Percentiles rank a stretch among this genome's conserved stretches.
Evolutionary conservation across 2,797 vertebrate species (phyloP).

Genomic region (Sciurus vulgaris): DNA sequence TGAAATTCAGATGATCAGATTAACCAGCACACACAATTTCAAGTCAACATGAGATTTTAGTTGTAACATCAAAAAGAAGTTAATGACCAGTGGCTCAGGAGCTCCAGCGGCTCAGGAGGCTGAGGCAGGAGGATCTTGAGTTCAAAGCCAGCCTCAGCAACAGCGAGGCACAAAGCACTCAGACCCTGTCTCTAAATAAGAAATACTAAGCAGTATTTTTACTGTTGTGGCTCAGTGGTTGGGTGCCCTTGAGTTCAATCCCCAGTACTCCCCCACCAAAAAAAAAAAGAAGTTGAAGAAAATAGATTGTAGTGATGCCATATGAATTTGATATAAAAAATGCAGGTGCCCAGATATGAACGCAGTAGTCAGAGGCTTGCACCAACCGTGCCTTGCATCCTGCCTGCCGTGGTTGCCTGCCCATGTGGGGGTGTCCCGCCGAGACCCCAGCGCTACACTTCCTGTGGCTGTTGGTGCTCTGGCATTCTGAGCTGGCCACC

Average conservation of each 20-base stretch:
- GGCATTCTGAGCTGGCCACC: not conserved
- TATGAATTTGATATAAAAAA: not conserved
- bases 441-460: accelerated
- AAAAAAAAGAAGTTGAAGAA: not conserved
- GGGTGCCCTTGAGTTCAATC: too few species aligned
- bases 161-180: too few species aligned
- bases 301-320: not conserved
- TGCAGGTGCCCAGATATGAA: not conserved
- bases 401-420: accelerated
- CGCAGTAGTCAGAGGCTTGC: accelerated
- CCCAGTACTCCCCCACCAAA: too few species aligned
- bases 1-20: not conserved
- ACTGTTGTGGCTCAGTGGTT: too few species aligned
- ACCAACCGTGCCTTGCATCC: accelerated
- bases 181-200: too few species aligned
- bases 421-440: accelerated
- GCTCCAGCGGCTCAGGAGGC: too few species aligned
- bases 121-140: too few species aligned
- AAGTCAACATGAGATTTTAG: not conserved
- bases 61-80: not conserved
- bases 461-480: accelerated
- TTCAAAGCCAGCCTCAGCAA: too few species aligned
- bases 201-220: too few species aligned
- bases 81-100: not conserved
- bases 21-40: not conserved